phyloP scores from a whole-genome alignment of 2,797 vertebrate genomes.

The Sphenopsis melanotis region DNA sequence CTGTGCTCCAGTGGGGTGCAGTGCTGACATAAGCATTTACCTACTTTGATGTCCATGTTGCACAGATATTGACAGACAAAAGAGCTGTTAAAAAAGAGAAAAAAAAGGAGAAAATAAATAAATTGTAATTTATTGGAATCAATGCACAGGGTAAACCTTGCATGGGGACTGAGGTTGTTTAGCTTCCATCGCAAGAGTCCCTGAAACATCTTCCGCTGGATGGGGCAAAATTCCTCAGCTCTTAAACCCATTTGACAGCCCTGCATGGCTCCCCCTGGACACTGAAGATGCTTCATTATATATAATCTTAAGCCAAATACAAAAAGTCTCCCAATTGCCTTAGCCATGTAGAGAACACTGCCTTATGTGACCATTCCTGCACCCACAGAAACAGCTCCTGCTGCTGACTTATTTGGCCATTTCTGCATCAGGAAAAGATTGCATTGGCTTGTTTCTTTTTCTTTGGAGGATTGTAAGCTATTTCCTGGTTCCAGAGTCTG shows the following conservation, averaged over 20 bases:
- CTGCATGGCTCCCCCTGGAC: no score
- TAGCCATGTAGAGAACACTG: background rate
- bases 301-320: background rate
- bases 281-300: background rate
- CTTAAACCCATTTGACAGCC: background rate
- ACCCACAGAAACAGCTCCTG: background rate
- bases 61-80: background rate
- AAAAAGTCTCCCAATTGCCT: background rate
- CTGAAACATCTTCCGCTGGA: background rate
- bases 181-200: background rate
- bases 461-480: background rate
- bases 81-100: background rate
- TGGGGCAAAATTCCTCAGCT: background rate
- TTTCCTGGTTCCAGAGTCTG: accelerated
- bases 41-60: background rate
- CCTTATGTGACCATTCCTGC: background rate
- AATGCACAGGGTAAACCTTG: background rate
- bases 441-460: background rate
- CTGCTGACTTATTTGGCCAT: background rate
- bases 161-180: background rate
- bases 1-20: background rate
- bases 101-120: background rate
- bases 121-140: background rate
- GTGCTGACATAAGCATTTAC: background rate
- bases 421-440: background rate